Percentiles rank a stretch among this genome's conserved stretches.
These are phyloP conservation scores for Siderastrea siderea DNA, from an alignment of 92 coral and sea anemone genomes.

Conservation along the genomic window DNA sequence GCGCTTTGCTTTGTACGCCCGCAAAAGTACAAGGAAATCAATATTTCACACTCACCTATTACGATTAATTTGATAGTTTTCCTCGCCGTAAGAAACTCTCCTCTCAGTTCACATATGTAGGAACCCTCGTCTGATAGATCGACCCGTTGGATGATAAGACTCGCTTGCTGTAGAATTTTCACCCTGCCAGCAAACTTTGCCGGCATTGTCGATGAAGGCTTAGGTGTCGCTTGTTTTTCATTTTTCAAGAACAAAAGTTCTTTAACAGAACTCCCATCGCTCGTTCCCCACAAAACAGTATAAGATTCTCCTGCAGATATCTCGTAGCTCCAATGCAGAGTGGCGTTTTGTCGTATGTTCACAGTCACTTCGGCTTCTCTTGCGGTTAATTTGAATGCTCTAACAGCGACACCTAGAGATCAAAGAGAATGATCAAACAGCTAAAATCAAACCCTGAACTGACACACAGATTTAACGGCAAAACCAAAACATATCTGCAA, in stretches of 20 bases:
- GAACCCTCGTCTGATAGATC: slow-evolving; percentile 79
- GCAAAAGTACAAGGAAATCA: not conserved
- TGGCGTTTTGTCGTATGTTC: slow-evolving; percentile 72
- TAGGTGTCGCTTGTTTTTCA: slow-evolving; percentile 27
- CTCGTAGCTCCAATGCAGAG: slow-evolving; percentile 78
- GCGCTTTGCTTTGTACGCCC: not conserved
- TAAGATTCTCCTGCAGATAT: slow-evolving; percentile 33
- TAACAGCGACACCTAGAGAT: slow-evolving; percentile 59
- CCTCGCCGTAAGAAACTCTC: slow-evolving; percentile 55
- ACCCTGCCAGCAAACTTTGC: slow-evolving; percentile 68
- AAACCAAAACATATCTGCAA: not conserved
- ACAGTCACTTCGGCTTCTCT: slow-evolving; percentile 58
- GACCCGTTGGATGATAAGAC: slow-evolving; percentile 71
- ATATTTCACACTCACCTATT: slow-evolving; percentile 73
- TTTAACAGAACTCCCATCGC: slow-evolving; percentile 26
- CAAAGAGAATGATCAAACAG: slow-evolving; percentile 26
- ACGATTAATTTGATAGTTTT: slow-evolving; percentile 71
- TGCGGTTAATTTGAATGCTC: slow-evolving; percentile 45
- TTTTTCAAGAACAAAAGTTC: slow-evolving; percentile 54
- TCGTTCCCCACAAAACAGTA: slow-evolving; percentile 72
- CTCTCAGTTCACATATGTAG: slow-evolving; percentile 80
- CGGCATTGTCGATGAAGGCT: slow-evolving; percentile 38
- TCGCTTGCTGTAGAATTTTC: slow-evolving; percentile 62
- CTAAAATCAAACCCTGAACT: not conserved
- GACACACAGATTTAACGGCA: not conserved